Conservation (phyloP, 2,113 vertebrate genomes). For the Saimiri boliviensis region DNA sequence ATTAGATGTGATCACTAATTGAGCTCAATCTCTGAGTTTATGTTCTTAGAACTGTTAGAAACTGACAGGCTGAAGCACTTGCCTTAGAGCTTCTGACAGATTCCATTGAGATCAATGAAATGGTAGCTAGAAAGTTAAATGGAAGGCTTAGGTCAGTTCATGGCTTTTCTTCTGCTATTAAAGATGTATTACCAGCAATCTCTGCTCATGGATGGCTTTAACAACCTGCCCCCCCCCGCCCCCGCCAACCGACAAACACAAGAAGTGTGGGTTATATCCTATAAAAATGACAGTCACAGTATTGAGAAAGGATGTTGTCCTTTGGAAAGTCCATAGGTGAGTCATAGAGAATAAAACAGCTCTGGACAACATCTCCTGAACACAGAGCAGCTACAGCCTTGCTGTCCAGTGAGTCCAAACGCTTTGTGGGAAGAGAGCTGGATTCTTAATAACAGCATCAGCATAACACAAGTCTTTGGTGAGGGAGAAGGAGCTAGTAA, state of each 20-base stretch:
- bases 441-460: neutral
- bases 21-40: constrained; percentile 40
- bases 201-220: neutral
- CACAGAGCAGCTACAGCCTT: neutral
- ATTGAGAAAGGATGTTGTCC: neutral
- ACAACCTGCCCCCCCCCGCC: neutral
- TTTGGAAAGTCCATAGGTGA: neutral
- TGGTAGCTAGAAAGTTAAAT: neutral
- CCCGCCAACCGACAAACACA: neutral
- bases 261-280: constrained; percentile 1
- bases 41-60: constrained; percentile 66
- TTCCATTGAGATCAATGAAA: constrained; percentile 42
- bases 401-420: neutral
- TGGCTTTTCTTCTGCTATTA: neutral
- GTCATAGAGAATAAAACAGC: neutral
- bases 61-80: constrained; percentile 38
- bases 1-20: constrained; percentile 51
- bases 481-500: neutral
- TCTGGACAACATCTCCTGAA: neutral
- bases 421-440: neutral
- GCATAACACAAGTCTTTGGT: neutral
- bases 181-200: neutral
- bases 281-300: neutral
- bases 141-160: neutral
- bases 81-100: constrained; percentile 47